These are phyloP conservation scores for Lumbricus terrestris DNA, from an alignment of 2,888 invertebrate genomes.

Conservation along the genomic window DNA sequence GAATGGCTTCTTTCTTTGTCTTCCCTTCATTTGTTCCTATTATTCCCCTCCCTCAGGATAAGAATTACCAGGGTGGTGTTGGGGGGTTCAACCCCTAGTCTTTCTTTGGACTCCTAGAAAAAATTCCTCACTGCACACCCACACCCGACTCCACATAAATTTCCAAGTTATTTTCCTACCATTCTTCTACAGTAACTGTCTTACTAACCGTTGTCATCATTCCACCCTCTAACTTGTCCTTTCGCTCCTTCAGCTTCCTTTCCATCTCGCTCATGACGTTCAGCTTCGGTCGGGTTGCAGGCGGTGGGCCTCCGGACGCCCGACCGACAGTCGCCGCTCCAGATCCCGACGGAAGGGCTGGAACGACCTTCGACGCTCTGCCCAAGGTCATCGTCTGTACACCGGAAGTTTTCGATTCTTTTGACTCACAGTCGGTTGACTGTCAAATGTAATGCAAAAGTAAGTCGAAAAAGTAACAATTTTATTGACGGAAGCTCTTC, in stretches of 20 bases:
- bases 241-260: not conserved
- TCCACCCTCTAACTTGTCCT: not conserved
- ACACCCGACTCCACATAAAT: too few species aligned
- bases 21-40: not conserved
- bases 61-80: too few species aligned
- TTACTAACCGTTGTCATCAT: not conserved
- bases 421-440: not conserved
- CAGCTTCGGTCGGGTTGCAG: not conserved
- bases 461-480: not conserved
- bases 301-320: not conserved
- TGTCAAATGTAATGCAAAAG: not conserved
- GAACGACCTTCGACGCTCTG: not conserved
- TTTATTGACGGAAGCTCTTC: not conserved
- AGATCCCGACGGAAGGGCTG: not conserved
- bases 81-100: too few species aligned
- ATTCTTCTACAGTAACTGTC: too few species aligned
- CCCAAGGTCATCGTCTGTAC: not conserved
- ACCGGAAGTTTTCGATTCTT: not conserved
- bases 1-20: not conserved
- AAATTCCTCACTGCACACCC: too few species aligned
- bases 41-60: not conserved
- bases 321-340: not conserved
- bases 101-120: too few species aligned
- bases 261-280: conserved; percentile 13
- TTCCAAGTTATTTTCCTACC: too few species aligned